Base-by-base conservation (phyloP, 2,113 vertebrate species). In the Brachionichthys hirsutus region DNA sequence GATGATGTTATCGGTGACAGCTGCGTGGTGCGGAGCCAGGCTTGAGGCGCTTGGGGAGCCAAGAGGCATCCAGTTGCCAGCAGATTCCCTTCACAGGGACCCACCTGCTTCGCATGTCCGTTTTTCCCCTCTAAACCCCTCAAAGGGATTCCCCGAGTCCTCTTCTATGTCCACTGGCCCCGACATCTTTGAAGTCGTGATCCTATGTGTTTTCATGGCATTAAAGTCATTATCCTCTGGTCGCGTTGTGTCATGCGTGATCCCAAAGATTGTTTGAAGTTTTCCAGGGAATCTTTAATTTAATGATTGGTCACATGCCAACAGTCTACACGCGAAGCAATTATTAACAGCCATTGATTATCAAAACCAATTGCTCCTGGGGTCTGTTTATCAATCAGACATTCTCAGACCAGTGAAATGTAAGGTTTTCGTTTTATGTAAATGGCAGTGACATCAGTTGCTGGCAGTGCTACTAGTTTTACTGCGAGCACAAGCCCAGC, bases 101-200 rank as follows among this genome's bases (percentile, higher is more conserved):
- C 82, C 85, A 85, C 84, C 85, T 88, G 83, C 85, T 86, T 63
- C 70, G 6, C 78, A 80, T 82, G 80, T 89, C 82, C 79, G 66
- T 58, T 87, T 85, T 58, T 67, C 53, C 72, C 67, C 54, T 86
- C 54, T 86, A 85, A 86, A 77, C 71, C 85, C 84, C 77, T 86
- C 87, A 87, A 89, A 89, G 84, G 81, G 84, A 87, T 86, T 87
- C 85, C 80, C 87, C 70, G 77, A 75, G 69, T 68, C 68, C 71
- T 75, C 80, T 13, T 75, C 71, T 85, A 9, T 81, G 81, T 74
- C 77, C 57, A 46, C 40, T 73, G 69, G 60, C 67, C 77, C 75
- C 72, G 0, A 1, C 19, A 48, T 58, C 79, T 83, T 89, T 89
- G 85, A 87, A 84, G 81, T 73, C 61, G 3, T 87, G 81, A 89